Base-by-base conservation (phyloP, 1,140 invertebrate genomes). In the Procambarus clarkii region DNA sequence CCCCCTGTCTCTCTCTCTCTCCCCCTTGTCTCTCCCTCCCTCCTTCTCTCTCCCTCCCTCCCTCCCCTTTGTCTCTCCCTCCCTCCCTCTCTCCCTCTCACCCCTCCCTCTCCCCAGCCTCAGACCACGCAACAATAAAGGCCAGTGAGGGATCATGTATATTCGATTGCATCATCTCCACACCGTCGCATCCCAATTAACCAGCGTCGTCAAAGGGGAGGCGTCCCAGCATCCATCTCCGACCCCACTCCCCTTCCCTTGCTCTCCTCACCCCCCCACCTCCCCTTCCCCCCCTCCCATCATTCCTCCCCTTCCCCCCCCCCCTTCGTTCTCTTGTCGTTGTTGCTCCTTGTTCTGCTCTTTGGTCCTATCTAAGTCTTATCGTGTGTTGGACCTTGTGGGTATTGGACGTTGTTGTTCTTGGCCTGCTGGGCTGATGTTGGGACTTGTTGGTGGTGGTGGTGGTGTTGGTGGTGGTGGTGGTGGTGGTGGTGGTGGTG, bases 161-260 rank as follows among this genome's bases (percentile, higher is more conserved):
- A 91, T 91, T 91, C 88, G 88, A 91, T 91, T 91, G 88, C 88
- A 91, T 91, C 88, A 91, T 84, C 88, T 91, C 82, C 88, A 91
- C 88, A 64, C 88, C 88, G 88, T 85, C 88, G 88, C 88, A 83
- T 77, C 88, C 88, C 88, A 91, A 91, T 91, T 91, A 90, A 91
- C 81, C 48, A 77, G 50, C 21, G 71, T 77, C 69, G 81, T 91
- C 81, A 85, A 85, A 85, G 88, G 80, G 81, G 50, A n/a, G 60
- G 64, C 45, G 34, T 74, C 60, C 24, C 9, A 77, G 78, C 46
- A 81, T 81, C 78, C 69, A 24, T 60, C 80, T 18, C 50, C 58
- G 69, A 24, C 58, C 58, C 58, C 46, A 5, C 58, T 69, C 60
- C 81, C 77, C 54, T 77, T 44, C 11, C 58, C 79, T 11, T 48